Base-by-base conservation (phyloP, 92 coral and sea anemone genomes). In the Heliopora coerulea region DNA sequence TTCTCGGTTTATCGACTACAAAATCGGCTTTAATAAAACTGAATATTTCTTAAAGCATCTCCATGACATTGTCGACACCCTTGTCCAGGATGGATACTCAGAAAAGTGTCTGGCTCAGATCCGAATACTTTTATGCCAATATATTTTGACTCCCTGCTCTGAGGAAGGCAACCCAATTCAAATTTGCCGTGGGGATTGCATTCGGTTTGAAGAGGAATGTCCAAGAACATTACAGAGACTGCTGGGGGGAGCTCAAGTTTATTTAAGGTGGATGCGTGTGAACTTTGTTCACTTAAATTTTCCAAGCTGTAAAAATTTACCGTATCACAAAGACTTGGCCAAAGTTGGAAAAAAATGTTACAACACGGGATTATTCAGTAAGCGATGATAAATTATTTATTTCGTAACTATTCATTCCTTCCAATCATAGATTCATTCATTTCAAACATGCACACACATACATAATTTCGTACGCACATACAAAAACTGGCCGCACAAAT, bases 1-100 rank as follows among this genome's bases (percentile, higher is more conserved):
- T 0, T 87, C 83, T 0, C 89, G 99, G 25, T 95, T 95, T 79
- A 48, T 95, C 58, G 96, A 88, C 66, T 88, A 95, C 91, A 86
- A 80, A 49, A 80, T 85, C 8, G 91, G 99, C 21, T 50, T 83
- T 39, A 52, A 46, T 3, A 75, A 60, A 31, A 95, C 99, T 0
- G 91, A 95, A 59, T 0, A 1, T 0, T 79, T 90, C 19, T 77
- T 95, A 0, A 7, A 17, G 3, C 13, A 3, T 20, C 79, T 82
- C 0, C 52, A 77, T 19, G 0, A 13, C 0, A 57, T 88, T 33
- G 83, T 95, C 8, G 61, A 60, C 27, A 26, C 19, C 10, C 58
- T 80, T 1, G 90, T 58, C 23, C 19, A 59, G 25, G 79, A 86
- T 42, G 69, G 32, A 1, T 9, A 32, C 35, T 15, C 63, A 27